Evolutionary conservation across 2,888 invertebrate genomes (phyloP).

Genomic region (Phymatocera aterrima): DNA sequence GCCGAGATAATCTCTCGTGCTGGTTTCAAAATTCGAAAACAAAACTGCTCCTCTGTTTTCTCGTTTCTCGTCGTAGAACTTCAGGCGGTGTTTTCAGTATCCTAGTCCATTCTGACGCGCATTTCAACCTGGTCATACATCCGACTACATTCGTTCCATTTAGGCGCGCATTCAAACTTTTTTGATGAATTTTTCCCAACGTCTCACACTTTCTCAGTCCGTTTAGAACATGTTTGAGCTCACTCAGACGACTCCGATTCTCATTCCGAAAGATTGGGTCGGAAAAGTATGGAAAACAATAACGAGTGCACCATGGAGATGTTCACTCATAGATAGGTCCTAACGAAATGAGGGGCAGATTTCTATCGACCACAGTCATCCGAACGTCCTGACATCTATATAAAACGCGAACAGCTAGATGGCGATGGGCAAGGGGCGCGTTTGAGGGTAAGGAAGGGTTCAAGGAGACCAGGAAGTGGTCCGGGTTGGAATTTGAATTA

Average conservation of each 20-base stretch:
- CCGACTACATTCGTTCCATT: too few species aligned
- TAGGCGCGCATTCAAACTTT: background rate
- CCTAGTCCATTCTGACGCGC: background rate
- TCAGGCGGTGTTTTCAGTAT: background rate
- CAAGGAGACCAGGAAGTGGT: slow-evolving; percentile 42
- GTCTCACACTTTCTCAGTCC: too few species aligned
- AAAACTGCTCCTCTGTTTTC: too few species aligned
- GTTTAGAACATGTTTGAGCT: background rate
- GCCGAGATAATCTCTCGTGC: background rate
- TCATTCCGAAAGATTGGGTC: too few species aligned
- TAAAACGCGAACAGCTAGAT: background rate
- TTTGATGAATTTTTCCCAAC: too few species aligned
- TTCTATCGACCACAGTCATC: background rate
- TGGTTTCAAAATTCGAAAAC: background rate
- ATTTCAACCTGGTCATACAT: background rate
- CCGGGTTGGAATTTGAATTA: slow-evolving; percentile 65
- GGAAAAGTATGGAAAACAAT: too few species aligned
- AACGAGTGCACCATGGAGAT: too few species aligned
- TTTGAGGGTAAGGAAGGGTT: slow-evolving; percentile 27
- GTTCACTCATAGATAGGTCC: too few species aligned
- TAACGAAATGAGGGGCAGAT: too few species aligned
- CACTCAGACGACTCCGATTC: background rate
- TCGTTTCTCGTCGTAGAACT: too few species aligned
- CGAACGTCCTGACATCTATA: background rate
- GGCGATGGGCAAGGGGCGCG: background rate